Percentiles rank a stretch among this genome's conserved stretches.
Conservation (phyloP, 2,888 invertebrate species). For the Heteromurus nitidus region DNA sequence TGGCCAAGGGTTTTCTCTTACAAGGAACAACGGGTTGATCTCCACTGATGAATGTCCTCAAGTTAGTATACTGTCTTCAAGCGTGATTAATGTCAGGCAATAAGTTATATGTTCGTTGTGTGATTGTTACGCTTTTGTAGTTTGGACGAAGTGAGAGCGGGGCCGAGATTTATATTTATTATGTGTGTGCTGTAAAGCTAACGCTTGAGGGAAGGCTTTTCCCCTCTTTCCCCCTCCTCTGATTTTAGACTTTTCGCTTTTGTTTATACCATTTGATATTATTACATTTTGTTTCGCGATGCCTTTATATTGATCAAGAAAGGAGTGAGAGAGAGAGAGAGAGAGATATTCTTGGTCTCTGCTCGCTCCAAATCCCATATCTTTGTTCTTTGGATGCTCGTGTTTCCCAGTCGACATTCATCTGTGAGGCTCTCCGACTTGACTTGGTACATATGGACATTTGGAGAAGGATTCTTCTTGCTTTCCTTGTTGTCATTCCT, state of each 20-base stretch:
- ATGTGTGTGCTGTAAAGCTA: not conserved
- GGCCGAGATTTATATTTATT: slow-evolving; percentile 31
- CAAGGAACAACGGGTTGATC: slow-evolving; percentile 30
- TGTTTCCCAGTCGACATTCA: not conserved
- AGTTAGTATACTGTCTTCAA: slow-evolving; percentile 35
- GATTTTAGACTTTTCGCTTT: slow-evolving; percentile 51
- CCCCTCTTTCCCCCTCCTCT: slow-evolving; percentile 45
- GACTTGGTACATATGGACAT: not conserved
- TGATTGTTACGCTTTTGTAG: slow-evolving; percentile 35
- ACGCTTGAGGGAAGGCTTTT: not conserved
- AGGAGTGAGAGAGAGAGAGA: not conserved
- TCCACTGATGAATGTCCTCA: slow-evolving; percentile 54
- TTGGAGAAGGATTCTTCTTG: not conserved
- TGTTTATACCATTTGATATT: not conserved
- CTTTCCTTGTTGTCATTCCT: slow-evolving; percentile 18
- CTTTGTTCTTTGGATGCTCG: not conserved
- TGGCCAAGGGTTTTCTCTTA: slow-evolving; percentile 17
- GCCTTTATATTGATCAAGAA: slow-evolving; percentile 14
- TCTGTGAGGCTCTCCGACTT: no score
- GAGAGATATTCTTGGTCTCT: slow-evolving; percentile 11
- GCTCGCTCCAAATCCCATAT: slow-evolving; percentile 7
- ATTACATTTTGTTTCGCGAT: no score
- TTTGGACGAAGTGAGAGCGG: slow-evolving; percentile 3
- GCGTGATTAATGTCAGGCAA: slow-evolving; percentile 63
- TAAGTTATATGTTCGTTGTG: slow-evolving; percentile 50